A percentile compares a stretch with the other conserved stretches of the same genome.
Conservation (phyloP, 2,888 invertebrate genomes). For the Saturnia japonica region DNA sequence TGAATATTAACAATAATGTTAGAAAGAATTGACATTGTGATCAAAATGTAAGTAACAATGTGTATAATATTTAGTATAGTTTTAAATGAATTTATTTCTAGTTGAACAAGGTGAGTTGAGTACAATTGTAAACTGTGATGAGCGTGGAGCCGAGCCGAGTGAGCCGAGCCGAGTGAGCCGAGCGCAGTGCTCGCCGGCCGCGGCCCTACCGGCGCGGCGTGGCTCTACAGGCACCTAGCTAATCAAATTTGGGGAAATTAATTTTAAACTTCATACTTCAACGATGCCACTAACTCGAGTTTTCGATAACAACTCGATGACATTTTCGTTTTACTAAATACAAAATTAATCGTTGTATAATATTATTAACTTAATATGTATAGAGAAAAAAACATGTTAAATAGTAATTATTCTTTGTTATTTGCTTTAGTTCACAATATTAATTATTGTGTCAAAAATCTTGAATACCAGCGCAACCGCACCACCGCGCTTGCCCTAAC, state of each 20-base stretch:
- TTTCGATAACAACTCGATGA: constrained; percentile 5
- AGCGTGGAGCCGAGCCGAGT: too few relatives aligned
- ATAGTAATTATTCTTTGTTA: not conserved
- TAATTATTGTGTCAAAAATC: not conserved
- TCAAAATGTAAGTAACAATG: too few relatives aligned
- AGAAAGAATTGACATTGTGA: too few relatives aligned
- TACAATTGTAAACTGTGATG: too few relatives aligned
- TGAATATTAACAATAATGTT: too few relatives aligned
- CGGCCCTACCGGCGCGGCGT: too few relatives aligned
- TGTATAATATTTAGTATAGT: too few relatives aligned
- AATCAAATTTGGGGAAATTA: constrained; percentile 9
- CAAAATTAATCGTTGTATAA: not conserved
- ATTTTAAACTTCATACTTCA: not conserved
- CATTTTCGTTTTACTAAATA: not conserved
- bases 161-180: not conserved
- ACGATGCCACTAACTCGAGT: not conserved
- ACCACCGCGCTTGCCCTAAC: too few relatives aligned
- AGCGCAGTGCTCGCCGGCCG: not conserved
- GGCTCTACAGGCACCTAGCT: not conserved
- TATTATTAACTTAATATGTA: not conserved
- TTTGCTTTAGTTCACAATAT: too few relatives aligned
- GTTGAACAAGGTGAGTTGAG: too few relatives aligned
- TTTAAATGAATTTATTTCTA: too few relatives aligned
- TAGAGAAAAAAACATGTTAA: not conserved
- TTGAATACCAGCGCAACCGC: too few relatives aligned